Evolutionary conservation across 2,113 vertebrate genomes (phyloP), one percentile per base, ranked within the genome.

Genomic region (Malurus alboscapulatus): DNA sequence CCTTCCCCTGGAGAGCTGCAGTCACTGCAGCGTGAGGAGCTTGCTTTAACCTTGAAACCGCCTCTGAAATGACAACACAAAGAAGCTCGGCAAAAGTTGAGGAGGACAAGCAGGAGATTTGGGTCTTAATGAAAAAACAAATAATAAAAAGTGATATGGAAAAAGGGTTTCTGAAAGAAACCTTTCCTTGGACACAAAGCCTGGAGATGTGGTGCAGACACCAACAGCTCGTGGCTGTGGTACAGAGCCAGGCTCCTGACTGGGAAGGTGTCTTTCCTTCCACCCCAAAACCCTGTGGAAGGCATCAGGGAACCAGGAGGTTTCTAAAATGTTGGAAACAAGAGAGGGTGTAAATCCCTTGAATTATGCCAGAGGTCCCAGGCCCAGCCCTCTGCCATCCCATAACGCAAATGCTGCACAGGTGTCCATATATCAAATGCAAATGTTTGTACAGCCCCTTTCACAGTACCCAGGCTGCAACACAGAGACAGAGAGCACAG

Each of bases 1-100:
- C 94, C 93, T 96, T 93, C 84, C 91, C 80, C 87, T 7, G n/a
- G 94, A 90, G 93, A 93, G 76, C 91, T 93, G 91, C 91, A 95
- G 88, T 42, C 58, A 20, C 86, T 84, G 91, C 93, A 94, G 89
- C 17, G 1, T 32, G 84, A 93, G 76, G 87, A 88, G 76, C 26
- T 88, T 66, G 59, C 55, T 92, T 72, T 94, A 90, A 95, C 89
- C 95, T 96, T 96, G 93, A 90, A 88, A 74, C 65, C 38, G 91
- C 59, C 83, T 81, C 68, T 32, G 76, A 90, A 95, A 93, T 90
- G 66, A 76, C 13, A 2, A 38, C 65, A 53, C 4, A 4, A 66
- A 84, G 81, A 69, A 83, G 62, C 83, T 88, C 68, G 3, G n/a
- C 36, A 36, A 29, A 88, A 94, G 75, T 88, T 71, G 80, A 86